Percentiles rank a stretch among this genome's conserved stretches.
Conservation (phyloP, 37 sponge, comb jelly and placozoan species). For the Tethya wilhelma region DNA sequence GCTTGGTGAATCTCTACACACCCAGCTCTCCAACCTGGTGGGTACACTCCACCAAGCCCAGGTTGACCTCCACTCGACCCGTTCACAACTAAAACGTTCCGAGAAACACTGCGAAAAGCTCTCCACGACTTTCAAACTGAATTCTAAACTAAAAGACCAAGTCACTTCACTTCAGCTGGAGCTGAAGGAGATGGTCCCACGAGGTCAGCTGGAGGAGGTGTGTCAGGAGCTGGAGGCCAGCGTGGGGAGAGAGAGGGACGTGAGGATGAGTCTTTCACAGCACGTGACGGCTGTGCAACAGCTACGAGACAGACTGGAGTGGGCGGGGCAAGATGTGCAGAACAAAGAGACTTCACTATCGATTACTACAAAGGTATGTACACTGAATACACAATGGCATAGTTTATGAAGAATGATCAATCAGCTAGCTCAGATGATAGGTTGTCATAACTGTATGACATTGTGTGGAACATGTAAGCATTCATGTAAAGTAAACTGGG, state of each 20-base stretch:
- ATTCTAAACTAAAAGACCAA: neutral
- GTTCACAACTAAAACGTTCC: neutral
- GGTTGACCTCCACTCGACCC: constrained; percentile 4
- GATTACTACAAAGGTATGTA: no score
- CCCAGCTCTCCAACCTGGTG: neutral
- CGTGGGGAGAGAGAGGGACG: neutral
- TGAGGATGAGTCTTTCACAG: neutral
- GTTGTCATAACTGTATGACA: neutral
- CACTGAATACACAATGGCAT: no score
- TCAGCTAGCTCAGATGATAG: neutral
- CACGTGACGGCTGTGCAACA: constrained; percentile 5
- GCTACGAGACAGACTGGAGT: constrained; percentile 4
- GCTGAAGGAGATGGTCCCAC: constrained; percentile 7
- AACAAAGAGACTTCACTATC: no score
- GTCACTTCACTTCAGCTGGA: neutral
- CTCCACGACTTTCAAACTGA: neutral
- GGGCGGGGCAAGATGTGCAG: no score
- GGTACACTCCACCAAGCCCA: constrained; percentile 12
- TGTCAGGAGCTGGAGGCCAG: constrained; percentile 2
- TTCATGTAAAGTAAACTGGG: neutral
- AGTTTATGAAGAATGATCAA: no score
- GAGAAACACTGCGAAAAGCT: neutral
- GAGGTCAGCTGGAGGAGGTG: neutral
- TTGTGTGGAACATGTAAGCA: neutral
- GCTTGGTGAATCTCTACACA: constrained; percentile 5